Conservation (phyloP, 2,113 vertebrate species). For the Hepsetus odoe region DNA sequence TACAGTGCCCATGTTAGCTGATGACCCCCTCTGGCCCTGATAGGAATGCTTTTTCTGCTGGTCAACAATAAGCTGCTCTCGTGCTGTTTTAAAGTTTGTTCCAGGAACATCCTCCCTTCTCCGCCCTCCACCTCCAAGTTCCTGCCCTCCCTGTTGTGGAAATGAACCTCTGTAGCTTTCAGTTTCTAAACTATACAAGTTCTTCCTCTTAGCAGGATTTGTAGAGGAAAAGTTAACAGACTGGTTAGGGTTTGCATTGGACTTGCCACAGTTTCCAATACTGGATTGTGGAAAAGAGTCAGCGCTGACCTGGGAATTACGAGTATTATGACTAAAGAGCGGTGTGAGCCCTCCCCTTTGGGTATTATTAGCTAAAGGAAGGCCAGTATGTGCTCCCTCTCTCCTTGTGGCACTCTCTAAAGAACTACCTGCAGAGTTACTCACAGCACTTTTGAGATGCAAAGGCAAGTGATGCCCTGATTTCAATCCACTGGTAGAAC, state of each 20-base stretch:
- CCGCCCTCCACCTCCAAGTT: slow-evolving; percentile 45
- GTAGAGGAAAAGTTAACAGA: slow-evolving; percentile 62
- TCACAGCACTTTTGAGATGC: slow-evolving; percentile 19
- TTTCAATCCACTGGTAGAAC: slow-evolving; percentile 38
- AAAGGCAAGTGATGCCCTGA: slow-evolving; percentile 51
- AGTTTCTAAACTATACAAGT: slow-evolving; percentile 61
- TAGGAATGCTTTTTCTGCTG: slow-evolving; percentile 84
- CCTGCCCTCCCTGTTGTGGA: slow-evolving; percentile 51
- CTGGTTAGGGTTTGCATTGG: slow-evolving; percentile 58
- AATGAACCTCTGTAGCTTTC: slow-evolving; percentile 58
- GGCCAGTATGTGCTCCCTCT: slow-evolving; percentile 29
- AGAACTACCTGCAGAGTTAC: slow-evolving; percentile 16
- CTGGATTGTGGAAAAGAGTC: slow-evolving; percentile 28
- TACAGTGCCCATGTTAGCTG: slow-evolving; percentile 58
- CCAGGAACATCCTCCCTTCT: slow-evolving; percentile 64
- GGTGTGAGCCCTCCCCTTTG: slow-evolving; percentile 37
- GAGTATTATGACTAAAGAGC: slow-evolving; percentile 52
- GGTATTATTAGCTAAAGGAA: not conserved
- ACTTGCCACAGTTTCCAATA: slow-evolving; percentile 23
- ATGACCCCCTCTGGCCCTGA: slow-evolving; percentile 66
- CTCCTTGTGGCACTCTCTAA: slow-evolving; percentile 42
- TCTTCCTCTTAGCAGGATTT: slow-evolving; percentile 71
- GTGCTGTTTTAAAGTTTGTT: slow-evolving; percentile 86
- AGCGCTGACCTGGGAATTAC: slow-evolving; percentile 34
- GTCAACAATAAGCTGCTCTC: slow-evolving; percentile 85